phyloP scores from a whole-genome alignment of 1,140 invertebrate species.

The Pseudachorutes palmiensis region DNA sequence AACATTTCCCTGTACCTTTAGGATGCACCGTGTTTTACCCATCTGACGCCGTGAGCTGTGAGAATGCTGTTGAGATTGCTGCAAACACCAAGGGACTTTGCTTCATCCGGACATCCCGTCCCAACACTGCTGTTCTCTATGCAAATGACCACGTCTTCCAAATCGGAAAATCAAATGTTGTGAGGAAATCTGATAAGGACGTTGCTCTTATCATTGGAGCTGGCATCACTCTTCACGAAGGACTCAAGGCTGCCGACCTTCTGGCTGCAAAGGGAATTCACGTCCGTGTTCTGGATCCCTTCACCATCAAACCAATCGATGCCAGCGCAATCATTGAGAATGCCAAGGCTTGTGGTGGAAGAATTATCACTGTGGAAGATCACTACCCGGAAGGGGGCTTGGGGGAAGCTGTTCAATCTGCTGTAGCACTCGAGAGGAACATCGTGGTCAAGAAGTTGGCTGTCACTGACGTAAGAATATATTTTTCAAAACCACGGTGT shows the following conservation, averaged over 20 bases:
- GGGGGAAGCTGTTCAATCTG: constrained; percentile 85
- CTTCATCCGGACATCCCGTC: constrained; percentile 91
- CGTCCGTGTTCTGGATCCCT: constrained; percentile 79
- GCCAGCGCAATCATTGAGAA: constrained; percentile 62
- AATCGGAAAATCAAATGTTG: constrained; percentile 70
- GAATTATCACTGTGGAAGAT: constrained; percentile 89
- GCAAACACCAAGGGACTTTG: constrained; percentile 93
- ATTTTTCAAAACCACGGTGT: not conserved
- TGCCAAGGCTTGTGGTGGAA: constrained; percentile 69
- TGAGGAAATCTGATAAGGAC: constrained; percentile 65
- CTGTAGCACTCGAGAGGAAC: constrained; percentile 61
- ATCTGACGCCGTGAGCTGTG: constrained; percentile 85
- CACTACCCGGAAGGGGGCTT: constrained; percentile 92
- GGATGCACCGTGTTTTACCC: constrained; percentile 93
- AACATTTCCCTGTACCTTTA: constrained; percentile 23
- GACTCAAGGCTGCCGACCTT: constrained; percentile 70
- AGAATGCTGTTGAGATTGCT: constrained; percentile 87
- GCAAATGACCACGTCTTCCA: constrained; percentile 74
- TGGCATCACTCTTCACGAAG: constrained; percentile 87
- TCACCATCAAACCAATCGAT: constrained; percentile 95
- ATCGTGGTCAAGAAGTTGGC: constrained; percentile 75
- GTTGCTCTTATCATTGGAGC: constrained; percentile 78
- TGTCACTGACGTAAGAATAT: constrained; percentile 50
- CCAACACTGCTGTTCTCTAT: constrained; percentile 81
- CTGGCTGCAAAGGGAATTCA: constrained; percentile 61